Percentiles rank a stretch among this genome's conserved stretches.
Evolutionary conservation across 2,113 vertebrate species (phyloP).

Genomic region (Labeo catla): DNA sequence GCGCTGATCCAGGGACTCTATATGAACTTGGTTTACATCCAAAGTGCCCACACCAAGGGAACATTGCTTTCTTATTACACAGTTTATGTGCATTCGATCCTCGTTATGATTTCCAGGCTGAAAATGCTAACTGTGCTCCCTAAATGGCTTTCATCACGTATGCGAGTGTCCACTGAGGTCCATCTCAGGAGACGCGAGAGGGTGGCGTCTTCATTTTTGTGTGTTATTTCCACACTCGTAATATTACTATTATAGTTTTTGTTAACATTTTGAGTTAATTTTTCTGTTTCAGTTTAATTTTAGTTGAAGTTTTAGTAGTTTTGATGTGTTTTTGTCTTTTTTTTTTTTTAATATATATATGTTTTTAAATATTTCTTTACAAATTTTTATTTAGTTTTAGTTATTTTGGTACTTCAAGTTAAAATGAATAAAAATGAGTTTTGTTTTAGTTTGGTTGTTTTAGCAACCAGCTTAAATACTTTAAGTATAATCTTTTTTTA

Average conservation of each 20-base stretch:
- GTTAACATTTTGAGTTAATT: too few relatives aligned
- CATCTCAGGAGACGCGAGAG: not conserved
- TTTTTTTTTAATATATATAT: too few relatives aligned
- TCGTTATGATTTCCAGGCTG: slow-evolving; percentile 50
- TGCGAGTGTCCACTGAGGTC: slow-evolving; percentile 11
- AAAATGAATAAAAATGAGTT: too few relatives aligned
- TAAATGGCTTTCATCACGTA: slow-evolving; percentile 33
- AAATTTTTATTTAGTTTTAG: not conserved
- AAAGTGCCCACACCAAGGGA: slow-evolving; percentile 46
- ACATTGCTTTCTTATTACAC: slow-evolving; percentile 42
- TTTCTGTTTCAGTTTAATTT: too few relatives aligned
- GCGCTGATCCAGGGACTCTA: slow-evolving; percentile 43
- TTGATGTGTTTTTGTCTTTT: too few relatives aligned
- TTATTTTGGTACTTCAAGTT: not conserved
- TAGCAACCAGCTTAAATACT: too few relatives aligned
- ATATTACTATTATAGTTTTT: too few relatives aligned
- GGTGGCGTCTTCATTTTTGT: not conserved
- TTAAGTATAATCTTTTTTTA: not conserved
- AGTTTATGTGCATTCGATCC: slow-evolving; percentile 51
- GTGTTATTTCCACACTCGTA: not conserved
- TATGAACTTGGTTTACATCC: slow-evolving; percentile 52
- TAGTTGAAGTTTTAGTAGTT: too few relatives aligned
- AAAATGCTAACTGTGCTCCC: slow-evolving; percentile 27
- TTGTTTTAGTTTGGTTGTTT: too few relatives aligned
- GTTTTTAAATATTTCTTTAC: not conserved